Conservation (phyloP, 2,113 vertebrate species). For the Pelecanus crispus region DNA sequence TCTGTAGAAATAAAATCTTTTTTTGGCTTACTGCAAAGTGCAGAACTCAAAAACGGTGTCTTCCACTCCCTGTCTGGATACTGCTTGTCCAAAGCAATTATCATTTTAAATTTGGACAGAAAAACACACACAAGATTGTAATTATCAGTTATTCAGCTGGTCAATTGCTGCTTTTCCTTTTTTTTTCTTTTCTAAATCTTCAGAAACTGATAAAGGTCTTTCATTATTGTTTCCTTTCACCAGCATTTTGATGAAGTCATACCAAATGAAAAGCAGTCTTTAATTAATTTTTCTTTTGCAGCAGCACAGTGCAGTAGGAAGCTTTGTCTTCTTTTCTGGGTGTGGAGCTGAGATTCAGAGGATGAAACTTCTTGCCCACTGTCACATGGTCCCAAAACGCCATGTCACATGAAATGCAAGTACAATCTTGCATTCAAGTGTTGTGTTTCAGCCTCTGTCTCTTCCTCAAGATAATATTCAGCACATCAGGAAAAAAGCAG, state of each 20-base stretch:
- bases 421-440: background rate
- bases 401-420: background rate
- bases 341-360: background rate
- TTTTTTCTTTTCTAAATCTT: background rate
- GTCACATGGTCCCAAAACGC: rapidly evolving
- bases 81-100: background rate
- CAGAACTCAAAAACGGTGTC: background rate
- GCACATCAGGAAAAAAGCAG: background rate
- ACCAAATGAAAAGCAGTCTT: background rate
- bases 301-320: background rate
- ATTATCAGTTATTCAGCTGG: background rate
- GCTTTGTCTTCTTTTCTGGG: background rate
- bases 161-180: background rate
- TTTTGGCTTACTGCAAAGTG: background rate
- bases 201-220: background rate
- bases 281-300: background rate
- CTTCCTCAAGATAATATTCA: background rate
- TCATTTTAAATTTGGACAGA: background rate
- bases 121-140: background rate
- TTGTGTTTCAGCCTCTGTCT: background rate
- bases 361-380: background rate
- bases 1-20: background rate
- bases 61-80: background rate
- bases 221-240: background rate
- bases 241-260: background rate